Percentiles rank a stretch among this genome's conserved stretches.
These are phyloP conservation scores for Rousettus leschenaultii DNA, from an alignment of 2,113 vertebrate genomes.

Conservation along the genomic window DNA sequence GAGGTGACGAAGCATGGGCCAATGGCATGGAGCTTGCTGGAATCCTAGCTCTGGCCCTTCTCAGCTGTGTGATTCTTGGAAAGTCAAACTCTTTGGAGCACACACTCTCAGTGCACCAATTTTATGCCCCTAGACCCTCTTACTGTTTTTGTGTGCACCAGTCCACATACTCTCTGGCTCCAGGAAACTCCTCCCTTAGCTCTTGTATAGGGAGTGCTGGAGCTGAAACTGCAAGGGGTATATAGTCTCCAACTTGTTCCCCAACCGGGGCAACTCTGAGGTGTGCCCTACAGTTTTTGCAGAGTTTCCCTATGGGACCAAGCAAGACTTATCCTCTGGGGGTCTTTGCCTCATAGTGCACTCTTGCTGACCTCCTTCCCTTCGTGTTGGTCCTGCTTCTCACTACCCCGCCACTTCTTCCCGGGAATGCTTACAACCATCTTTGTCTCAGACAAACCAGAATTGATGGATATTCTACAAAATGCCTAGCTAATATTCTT, in stretches of 20 bases:
- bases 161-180: neutral
- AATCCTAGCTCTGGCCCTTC: neutral
- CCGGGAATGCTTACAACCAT: neutral
- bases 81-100: neutral
- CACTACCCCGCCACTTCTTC: neutral
- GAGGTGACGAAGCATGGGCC: neutral
- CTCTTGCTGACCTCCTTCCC: too few species aligned
- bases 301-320: neutral
- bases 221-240: neutral
- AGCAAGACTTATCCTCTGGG: rapidly evolving
- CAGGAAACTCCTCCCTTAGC: neutral
- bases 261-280: neutral
- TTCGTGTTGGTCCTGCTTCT: neutral
- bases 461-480: neutral
- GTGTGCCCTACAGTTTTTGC: neutral
- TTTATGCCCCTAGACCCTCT: neutral
- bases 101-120: neutral
- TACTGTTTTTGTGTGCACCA: neutral
- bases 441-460: neutral
- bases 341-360: neutral
- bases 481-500: neutral
- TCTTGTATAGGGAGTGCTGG: neutral
- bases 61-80: neutral
- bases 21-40: neutral
- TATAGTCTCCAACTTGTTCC: neutral